phyloP scores from a whole-genome alignment of 2,888 invertebrate species.

The Dolichomitus sp. region DNA sequence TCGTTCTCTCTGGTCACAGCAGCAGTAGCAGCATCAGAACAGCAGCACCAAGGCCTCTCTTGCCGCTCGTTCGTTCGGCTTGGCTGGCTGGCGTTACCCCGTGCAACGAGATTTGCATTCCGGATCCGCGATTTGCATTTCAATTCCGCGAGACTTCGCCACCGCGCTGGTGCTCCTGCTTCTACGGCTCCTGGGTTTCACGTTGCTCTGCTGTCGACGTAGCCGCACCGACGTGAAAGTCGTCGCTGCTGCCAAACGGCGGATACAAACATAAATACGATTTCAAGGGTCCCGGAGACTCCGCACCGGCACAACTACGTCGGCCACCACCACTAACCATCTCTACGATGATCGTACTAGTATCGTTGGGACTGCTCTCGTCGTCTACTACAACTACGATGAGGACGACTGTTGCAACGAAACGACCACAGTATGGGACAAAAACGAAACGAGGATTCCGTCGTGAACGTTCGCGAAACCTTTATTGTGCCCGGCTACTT shows the following conservation, averaged over 20 bases:
- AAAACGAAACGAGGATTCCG: constrained; percentile 38
- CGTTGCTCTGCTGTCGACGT: constrained; percentile 50
- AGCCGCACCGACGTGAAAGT: constrained; percentile 63
- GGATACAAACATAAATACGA: constrained; percentile 84
- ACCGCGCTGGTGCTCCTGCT: constrained; percentile 65
- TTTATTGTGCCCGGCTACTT: constrained; percentile 57
- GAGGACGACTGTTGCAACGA: constrained; percentile 50
- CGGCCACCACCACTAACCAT: constrained; percentile 47
- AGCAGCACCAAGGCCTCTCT: constrained; percentile 51
- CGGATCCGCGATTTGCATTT: constrained; percentile 85
- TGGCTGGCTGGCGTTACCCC: constrained; percentile 80
- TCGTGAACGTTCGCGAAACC: constrained; percentile 53
- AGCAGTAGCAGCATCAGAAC: constrained; percentile 36
- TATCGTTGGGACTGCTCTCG: constrained; percentile 31
- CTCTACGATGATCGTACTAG: constrained; percentile 46
- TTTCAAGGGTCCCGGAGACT: constrained; percentile 75
- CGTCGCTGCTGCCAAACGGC: constrained; percentile 81
- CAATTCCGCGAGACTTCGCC: constrained; percentile 84
- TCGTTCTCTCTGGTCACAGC: constrained; percentile 60
- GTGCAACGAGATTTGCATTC: constrained; percentile 85
- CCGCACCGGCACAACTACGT: constrained; percentile 51
- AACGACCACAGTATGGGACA: constrained; percentile 37
- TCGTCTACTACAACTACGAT: constrained; percentile 10
- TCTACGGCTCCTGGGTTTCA: constrained; percentile 42
- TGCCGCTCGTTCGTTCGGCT: constrained; percentile 72